Conservation (phyloP, 1,140 invertebrate species). For the Pseudomyrmex gracilis region DNA sequence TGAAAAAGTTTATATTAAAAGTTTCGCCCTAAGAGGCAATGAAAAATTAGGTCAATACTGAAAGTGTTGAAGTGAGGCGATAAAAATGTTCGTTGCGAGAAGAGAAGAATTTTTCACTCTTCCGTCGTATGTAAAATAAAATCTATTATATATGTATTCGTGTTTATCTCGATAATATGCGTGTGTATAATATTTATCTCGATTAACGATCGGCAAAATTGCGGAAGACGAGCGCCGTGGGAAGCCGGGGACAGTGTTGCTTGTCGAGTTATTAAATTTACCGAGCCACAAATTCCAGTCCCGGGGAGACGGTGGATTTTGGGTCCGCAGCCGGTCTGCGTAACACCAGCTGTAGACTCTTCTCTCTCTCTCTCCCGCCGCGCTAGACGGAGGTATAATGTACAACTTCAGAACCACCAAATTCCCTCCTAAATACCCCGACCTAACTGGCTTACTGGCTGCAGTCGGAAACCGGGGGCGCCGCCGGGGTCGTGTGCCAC, state of each 20-base stretch:
- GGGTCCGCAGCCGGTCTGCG: conserved; percentile 64
- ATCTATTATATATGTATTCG: neutral
- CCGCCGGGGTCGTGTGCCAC: conserved; percentile 21
- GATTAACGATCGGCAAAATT: conserved; percentile 33
- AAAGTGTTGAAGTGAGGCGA: neutral
- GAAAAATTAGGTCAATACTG: neutral
- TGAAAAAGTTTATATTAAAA: conserved; percentile 1
- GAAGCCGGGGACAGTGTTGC: conserved; percentile 71
- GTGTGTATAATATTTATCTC: neutral
- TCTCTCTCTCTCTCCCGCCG: conserved; percentile 34
- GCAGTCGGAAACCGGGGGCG: conserved; percentile 61
- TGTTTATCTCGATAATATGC: neutral
- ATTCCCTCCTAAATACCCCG: conserved; percentile 82
- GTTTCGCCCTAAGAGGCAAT: neutral
- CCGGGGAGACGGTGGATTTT: conserved; percentile 77
- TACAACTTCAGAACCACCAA: conserved; percentile 81
- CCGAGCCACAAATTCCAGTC: conserved; percentile 80
- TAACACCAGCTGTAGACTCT: conserved; percentile 62
- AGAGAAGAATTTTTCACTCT: no score
- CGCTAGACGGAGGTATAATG: conserved; percentile 76
- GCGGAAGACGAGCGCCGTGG: conserved; percentile 11
- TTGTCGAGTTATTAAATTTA: conserved; percentile 84
- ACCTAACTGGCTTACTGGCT: conserved; percentile 81
- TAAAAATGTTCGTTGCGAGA: neutral
- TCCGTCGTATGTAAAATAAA: neutral